phyloP scores from a whole-genome alignment of 2,113 vertebrate species.

The Syrmaticus mikado region DNA sequence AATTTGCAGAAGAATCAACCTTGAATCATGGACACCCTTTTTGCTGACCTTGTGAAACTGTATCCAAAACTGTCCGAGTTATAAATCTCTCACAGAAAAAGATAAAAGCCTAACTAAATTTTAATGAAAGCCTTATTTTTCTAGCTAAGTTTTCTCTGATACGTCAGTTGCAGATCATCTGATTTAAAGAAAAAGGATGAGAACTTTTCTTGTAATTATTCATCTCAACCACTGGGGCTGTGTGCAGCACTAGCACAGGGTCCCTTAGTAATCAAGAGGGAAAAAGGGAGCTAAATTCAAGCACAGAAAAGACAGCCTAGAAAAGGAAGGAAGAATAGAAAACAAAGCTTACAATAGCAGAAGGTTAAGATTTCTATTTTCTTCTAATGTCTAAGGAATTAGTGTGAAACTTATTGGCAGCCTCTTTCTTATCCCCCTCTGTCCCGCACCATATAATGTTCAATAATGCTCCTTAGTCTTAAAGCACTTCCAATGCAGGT shows the following conservation, averaged over 20 bases:
- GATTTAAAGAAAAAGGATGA: neutral
- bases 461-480: neutral
- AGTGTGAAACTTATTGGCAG: neutral
- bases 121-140: neutral
- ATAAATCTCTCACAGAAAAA: neutral
- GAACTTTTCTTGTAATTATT: neutral
- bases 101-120: fast-evolving
- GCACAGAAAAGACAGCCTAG: neutral
- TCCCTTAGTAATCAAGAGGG: neutral
- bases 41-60: neutral
- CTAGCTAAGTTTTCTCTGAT: neutral
- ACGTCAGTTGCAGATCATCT: neutral
- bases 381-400: neutral
- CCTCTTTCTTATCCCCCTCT: neutral
- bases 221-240: neutral
- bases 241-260: neutral
- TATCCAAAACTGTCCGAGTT: neutral
- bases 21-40: fast-evolving
- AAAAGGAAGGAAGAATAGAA: neutral
- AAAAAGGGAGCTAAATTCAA: neutral
- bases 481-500: neutral
- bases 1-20: neutral
- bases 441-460: neutral
- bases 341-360: neutral
- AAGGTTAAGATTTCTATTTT: neutral